Evolutionary conservation across 2,797 vertebrate species (phyloP).

Genomic region (Melanotaenia trifasciata): DNA sequence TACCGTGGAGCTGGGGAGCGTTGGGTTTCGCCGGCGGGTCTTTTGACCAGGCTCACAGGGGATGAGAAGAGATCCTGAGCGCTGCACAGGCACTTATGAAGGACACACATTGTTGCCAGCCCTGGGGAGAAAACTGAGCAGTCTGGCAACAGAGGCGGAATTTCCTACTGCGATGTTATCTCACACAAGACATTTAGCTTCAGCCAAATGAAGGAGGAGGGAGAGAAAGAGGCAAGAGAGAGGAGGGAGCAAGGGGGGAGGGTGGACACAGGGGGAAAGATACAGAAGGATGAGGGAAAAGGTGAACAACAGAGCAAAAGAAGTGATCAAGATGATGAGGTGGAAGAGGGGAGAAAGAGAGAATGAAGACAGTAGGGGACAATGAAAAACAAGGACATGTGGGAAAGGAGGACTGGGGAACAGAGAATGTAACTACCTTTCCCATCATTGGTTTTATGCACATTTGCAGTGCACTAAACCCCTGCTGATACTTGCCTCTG

Average conservation of each 20-base stretch:
- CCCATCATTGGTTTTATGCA: not conserved
- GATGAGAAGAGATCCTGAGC: constrained; percentile 68
- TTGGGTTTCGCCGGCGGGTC: constrained; percentile 73
- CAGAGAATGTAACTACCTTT: not conserved
- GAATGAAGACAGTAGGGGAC: not conserved
- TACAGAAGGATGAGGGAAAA: constrained; percentile 12
- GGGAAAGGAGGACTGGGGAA: not conserved
- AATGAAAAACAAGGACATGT: not conserved
- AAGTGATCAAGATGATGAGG: constrained; percentile 1
- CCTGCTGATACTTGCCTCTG: not conserved
- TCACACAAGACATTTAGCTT: constrained; percentile 79
- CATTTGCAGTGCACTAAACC: constrained; percentile 1
- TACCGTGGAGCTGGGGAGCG: constrained; percentile 35
- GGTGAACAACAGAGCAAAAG: constrained; percentile 1
- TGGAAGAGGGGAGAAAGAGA: not conserved
- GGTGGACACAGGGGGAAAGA: not conserved
- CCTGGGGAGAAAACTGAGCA: constrained; percentile 79
- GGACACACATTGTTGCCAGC: constrained; percentile 79
- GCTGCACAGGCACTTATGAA: constrained; percentile 73
- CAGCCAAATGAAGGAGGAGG: constrained; percentile 63
- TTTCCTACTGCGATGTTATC: constrained; percentile 83
- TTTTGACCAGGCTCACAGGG: constrained; percentile 69
- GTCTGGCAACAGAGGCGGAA: constrained; percentile 81
- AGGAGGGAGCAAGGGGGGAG: constrained; percentile 1
- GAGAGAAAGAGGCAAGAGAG: constrained; percentile 9